Evolutionary conservation across 2,797 vertebrate species (phyloP).

Genomic region (Poecilia wingei): DNA sequence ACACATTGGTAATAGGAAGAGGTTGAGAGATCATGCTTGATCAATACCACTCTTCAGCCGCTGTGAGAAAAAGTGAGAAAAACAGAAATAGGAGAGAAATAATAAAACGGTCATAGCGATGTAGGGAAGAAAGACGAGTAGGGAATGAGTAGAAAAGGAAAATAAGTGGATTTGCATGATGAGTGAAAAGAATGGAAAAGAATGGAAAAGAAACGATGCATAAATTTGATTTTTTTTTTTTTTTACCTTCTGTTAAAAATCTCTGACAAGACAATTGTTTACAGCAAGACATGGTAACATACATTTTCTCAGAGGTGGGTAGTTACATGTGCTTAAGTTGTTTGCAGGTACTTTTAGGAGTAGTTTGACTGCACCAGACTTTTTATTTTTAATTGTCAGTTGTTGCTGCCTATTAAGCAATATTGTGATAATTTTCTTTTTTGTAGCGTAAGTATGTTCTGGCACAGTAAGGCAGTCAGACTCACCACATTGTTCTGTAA

Average conservation of each 20-base stretch:
- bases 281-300: neutral
- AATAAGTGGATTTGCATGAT: neutral
- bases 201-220: neutral
- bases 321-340: neutral
- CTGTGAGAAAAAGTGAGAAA: constrained; percentile 60
- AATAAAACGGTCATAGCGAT: neutral
- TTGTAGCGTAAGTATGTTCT: neutral
- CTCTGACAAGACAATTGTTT: neutral
- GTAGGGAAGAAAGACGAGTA: neutral
- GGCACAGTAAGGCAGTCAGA: neutral
- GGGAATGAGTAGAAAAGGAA: neutral
- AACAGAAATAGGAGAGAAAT: neutral
- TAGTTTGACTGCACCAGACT: neutral
- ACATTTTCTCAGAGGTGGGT: neutral
- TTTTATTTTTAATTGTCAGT: neutral
- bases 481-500: neutral
- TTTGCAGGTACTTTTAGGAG: neutral
- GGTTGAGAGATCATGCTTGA: constrained; percentile 80
- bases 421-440: neutral
- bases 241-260: neutral
- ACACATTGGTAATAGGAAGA: constrained; percentile 80
- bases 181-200: neutral
- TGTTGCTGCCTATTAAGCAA: neutral
- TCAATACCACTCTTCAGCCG: constrained; percentile 78
- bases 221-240: neutral